These are phyloP conservation scores for Caenorhabditis sp. DNA, from an alignment of 2,888 invertebrate species.

Conservation along the genomic window DNA sequence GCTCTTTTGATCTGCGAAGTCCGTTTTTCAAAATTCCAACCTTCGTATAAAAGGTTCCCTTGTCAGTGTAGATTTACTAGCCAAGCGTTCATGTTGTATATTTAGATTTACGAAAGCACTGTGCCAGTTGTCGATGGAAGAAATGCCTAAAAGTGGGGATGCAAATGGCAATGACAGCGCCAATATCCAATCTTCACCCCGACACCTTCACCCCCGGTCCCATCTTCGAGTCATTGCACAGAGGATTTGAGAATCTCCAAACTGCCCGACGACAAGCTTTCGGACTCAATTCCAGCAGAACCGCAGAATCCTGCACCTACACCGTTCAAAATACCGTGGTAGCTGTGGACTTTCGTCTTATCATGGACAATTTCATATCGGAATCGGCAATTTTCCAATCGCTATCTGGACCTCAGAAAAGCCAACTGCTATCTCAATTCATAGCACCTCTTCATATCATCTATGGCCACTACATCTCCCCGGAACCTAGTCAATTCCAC, in stretches of 20 bases:
- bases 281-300: neutral
- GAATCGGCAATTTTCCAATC: neutral
- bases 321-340: slow-evolving; percentile 1
- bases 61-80: too few species aligned
- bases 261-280: neutral
- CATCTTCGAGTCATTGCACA: neutral
- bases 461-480: neutral
- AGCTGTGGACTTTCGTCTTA: neutral
- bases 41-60: too few species aligned
- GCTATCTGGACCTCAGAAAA: too few species aligned
- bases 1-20: too few species aligned
- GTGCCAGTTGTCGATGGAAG: neutral
- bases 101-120: neutral
- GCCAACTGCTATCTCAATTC: neutral
- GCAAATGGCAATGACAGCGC: neutral
- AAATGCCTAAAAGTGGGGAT: neutral
- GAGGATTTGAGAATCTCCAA: neutral
- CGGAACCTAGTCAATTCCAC: too few species aligned
- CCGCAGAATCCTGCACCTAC: neutral
- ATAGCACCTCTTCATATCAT: neutral
- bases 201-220: neutral
- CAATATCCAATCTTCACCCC: neutral
- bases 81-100: too few species aligned
- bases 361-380: neutral
- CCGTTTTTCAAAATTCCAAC: too few species aligned